Conservation (phyloP, 2,888 invertebrate species). For the Noctua janthe region DNA sequence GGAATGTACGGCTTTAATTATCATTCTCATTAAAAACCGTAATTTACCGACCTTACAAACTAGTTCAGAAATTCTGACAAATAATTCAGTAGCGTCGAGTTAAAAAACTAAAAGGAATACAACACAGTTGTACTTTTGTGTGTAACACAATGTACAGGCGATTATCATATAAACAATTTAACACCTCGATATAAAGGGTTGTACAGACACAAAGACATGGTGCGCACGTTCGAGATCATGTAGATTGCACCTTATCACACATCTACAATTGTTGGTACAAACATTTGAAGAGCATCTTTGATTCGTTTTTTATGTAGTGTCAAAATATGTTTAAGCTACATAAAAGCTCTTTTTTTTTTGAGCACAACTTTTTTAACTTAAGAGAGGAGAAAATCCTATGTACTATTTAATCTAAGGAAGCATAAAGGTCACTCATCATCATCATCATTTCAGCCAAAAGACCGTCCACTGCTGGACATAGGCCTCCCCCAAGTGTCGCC, state of each 20-base stretch:
- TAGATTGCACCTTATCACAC: slow-evolving; percentile 71
- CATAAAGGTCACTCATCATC: background rate
- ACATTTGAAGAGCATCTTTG: slow-evolving; percentile 62
- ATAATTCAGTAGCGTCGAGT: slow-evolving; percentile 22
- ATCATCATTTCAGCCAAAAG: too few relatives aligned
- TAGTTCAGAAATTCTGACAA: slow-evolving; percentile 8
- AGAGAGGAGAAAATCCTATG: background rate
- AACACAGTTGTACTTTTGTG: slow-evolving; percentile 53
- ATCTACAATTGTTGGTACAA: slow-evolving; percentile 69
- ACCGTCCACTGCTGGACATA: too few relatives aligned
- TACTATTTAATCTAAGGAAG: background rate
- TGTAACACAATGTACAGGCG: slow-evolving; percentile 50
- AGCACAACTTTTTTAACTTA: background rate
- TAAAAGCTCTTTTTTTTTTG: slow-evolving; percentile 2
- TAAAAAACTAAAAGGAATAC: slow-evolving; percentile 36
- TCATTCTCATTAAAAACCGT: background rate
- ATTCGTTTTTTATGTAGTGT: slow-evolving; percentile 38
- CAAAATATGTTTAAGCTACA: slow-evolving; percentile 23
- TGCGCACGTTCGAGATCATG: slow-evolving; percentile 69
- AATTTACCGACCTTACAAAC: slow-evolving; percentile 21
- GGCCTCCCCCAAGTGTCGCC: too few relatives aligned
- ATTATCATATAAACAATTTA: slow-evolving; percentile 69
- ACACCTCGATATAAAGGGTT: slow-evolving; percentile 73
- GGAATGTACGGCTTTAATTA: background rate
- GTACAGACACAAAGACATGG: slow-evolving; percentile 73